Conservation (phyloP, 1,140 invertebrate species). For the Diorhabda carinulata region DNA sequence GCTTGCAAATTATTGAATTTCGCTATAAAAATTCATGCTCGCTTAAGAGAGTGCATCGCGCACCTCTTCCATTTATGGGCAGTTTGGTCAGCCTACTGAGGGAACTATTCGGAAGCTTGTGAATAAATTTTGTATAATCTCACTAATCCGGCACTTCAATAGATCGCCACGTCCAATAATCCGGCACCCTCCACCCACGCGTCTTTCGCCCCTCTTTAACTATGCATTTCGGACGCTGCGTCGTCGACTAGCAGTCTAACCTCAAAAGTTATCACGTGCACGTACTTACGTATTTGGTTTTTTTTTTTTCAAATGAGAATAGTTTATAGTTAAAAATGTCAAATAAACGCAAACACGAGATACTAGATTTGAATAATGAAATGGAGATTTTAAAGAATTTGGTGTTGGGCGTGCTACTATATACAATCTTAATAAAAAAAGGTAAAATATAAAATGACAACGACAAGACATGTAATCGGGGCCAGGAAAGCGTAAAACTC, state of each 20-base stretch:
- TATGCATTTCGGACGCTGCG: no score
- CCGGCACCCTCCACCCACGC: no score
- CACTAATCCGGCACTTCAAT: no score
- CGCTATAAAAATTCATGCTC: no score
- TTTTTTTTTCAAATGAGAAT: constrained; percentile 2
- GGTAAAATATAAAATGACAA: constrained; percentile 8
- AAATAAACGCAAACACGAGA: constrained; percentile 21
- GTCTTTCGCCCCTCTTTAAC: no score
- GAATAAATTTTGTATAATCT: no score
- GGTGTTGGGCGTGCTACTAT: constrained; percentile 25
- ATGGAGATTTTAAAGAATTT: constrained; percentile 19
- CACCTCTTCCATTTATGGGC: no score
- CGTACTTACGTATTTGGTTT: neutral
- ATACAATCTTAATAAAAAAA: constrained; percentile 24
- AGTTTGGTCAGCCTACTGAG: no score
- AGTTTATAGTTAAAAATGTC: constrained; percentile 8
- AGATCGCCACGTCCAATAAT: no score
- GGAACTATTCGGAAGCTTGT: no score
- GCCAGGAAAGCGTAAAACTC: constrained; percentile 28
- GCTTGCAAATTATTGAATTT: no score
- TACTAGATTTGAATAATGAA: constrained; percentile 18
- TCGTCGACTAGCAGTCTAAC: constrained; percentile 22
- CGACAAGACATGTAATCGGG: constrained; percentile 21
- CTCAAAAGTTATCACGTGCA: constrained; percentile 21
- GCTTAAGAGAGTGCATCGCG: no score